phyloP scores from a whole-genome alignment of 92 coral and sea anemone species.

The Epizoanthus fatuus region DNA sequence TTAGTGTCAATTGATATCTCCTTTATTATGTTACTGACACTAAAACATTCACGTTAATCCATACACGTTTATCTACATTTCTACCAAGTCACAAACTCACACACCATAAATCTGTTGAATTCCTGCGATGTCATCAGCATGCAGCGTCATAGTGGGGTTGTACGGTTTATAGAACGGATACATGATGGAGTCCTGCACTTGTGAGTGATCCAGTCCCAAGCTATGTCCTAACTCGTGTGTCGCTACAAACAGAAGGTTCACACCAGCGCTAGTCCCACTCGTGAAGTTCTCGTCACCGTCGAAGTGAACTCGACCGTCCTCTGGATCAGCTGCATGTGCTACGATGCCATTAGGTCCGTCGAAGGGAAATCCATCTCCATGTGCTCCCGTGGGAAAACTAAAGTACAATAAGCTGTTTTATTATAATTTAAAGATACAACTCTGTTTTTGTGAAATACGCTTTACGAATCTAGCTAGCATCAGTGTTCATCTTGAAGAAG shows the following conservation, averaged over 20 bases:
- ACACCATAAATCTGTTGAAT: slow-evolving; percentile 14
- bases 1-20: too few species aligned
- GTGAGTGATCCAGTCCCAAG: not conserved
- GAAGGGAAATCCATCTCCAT: not conserved
- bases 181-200: not conserved
- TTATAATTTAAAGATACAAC: too few species aligned
- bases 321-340: slow-evolving; percentile 34
- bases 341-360: slow-evolving; percentile 16
- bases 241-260: slow-evolving; percentile 17
- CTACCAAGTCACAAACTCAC: not conserved
- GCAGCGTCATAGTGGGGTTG: not conserved
- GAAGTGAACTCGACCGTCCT: slow-evolving; percentile 34
- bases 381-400: too few species aligned
- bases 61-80: too few species aligned
- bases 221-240: slow-evolving; percentile 20
- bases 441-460: too few species aligned
- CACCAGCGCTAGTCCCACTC: not conserved
- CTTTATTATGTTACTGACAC: too few species aligned
- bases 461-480: too few species aligned
- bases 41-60: too few species aligned
- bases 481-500: too few species aligned
- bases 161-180: not conserved
- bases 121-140: slow-evolving; percentile 10
- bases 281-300: slow-evolving; percentile 29
- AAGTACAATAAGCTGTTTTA: too few species aligned